Conservation (phyloP, 2,113 vertebrate genomes). For the Lathamus discolor region DNA sequence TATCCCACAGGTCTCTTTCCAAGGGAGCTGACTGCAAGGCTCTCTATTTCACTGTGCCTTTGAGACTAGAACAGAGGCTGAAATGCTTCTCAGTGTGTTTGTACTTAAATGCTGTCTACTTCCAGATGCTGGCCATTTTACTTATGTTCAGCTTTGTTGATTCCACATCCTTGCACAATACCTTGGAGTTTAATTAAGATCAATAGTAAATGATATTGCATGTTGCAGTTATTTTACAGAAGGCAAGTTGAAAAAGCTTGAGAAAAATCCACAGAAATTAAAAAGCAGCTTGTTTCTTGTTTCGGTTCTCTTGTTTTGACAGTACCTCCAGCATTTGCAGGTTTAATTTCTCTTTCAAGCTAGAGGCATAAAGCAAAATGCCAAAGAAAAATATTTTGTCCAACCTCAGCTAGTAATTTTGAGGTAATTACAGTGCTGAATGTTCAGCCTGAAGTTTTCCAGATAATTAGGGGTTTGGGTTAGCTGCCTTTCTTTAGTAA, state of each 20-base stretch:
- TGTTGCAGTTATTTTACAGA: not conserved
- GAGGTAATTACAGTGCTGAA: constrained; percentile 17
- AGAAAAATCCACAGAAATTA: not conserved
- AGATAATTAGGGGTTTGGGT: constrained; percentile 33
- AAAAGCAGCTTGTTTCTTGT: constrained; percentile 30
- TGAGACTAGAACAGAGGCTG: not conserved
- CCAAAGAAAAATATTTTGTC: constrained; percentile 38
- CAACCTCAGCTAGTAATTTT: constrained; percentile 32
- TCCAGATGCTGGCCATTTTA: not conserved
- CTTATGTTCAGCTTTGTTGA: not conserved
- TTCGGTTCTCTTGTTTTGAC: constrained; percentile 17
- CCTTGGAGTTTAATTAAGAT: not conserved
- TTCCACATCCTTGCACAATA: not conserved
- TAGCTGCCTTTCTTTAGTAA: constrained; percentile 8
- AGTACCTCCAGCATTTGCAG: not conserved
- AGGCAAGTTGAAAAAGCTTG: not conserved
- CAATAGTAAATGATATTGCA: not conserved
- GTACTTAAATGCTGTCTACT: not conserved
- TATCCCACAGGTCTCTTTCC: not conserved
- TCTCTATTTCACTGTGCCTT: not conserved
- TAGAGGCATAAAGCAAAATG: constrained; percentile 1
- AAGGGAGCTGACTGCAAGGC: not conserved
- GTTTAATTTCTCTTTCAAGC: constrained; percentile 25
- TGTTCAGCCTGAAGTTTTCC: constrained; percentile 20
- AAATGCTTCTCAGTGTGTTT: not conserved